Base-by-base conservation (phyloP, 2,888 invertebrate genomes). In the Nemurella pictetii region DNA sequence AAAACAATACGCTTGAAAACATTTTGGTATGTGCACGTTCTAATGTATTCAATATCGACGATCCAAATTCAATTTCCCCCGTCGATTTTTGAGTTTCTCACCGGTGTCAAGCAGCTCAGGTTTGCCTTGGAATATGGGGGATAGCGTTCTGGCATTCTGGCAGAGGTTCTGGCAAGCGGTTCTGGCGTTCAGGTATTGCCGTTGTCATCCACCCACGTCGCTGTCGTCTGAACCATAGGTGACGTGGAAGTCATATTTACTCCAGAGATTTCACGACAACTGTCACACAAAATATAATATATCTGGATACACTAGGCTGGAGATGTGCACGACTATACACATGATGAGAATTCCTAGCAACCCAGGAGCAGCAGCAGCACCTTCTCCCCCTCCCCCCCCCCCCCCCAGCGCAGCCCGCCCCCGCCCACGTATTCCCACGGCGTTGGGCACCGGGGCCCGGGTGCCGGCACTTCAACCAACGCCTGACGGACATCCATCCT, bases 401-500 rank as follows among this genome's bases (percentile, higher is more conserved):
- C 55, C 32, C 32, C 1, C 20, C 20, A 55, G 20, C 55, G 55
- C 20, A n/a, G 20, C 55, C 55, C 2, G 55, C 5, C 9, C 55
- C 55, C 1, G 55, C 15, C 9, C 35, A 35, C 5, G 35, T 12
- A 35, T 12, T 55, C 15, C 15, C 55, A 55, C 55, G 55, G 55
- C 55, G 20, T 20, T 1, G 55, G 55, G 9, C 9, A 7, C 55
- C 15, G 55, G 20, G 55, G 55, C 9, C 3, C 55, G 55, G 55
- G 55, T 55, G 55, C 55, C 2, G 55, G 55, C 9, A 20, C 55
- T 55, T 12, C 15, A 55, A 55, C 15, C 55, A 55, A 55, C 55
- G 55, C 15, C 55, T 55, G 55, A 55, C 55, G 55, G 55, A 55
- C 75, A 75, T 75, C 78, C 30, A 29, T 78, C 78, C 30, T 78